Evolutionary conservation across 2,888 invertebrate genomes (phyloP).

Genomic region (Macrophya annulata): DNA sequence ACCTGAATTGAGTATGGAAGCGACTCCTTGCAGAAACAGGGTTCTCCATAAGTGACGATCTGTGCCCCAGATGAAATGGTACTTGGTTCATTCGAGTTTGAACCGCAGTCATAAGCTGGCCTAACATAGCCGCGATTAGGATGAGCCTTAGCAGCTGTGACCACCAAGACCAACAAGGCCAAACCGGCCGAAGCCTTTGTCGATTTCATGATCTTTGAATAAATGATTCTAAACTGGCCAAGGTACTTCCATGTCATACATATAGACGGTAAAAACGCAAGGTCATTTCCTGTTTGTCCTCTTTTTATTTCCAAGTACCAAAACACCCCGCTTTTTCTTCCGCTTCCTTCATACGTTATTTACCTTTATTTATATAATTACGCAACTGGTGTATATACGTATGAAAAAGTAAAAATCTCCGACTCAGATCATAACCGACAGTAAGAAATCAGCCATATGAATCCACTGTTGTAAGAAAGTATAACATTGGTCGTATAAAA

Average conservation of each 20-base stretch:
- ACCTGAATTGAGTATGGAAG: constrained; percentile 65
- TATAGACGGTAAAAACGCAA: constrained; percentile 35
- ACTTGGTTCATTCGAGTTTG: neutral
- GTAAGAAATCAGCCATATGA: neutral
- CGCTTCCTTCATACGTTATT: constrained; percentile 28
- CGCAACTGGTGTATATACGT: constrained; percentile 13
- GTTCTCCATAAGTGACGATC: constrained; percentile 65
- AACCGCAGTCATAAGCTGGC: neutral
- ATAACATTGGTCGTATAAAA: neutral
- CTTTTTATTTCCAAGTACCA: constrained; percentile 8
- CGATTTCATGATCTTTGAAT: constrained; percentile 48
- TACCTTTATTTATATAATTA: neutral
- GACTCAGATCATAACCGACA: neutral
- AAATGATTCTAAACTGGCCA: constrained; percentile 38
- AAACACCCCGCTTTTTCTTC: constrained; percentile 47
- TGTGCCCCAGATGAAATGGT: constrained; percentile 52
- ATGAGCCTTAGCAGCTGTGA: neutral
- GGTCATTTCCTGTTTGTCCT: constrained; percentile 42
- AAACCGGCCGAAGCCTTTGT: constrained; percentile 34
- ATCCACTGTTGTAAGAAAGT: neutral
- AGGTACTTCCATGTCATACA: constrained; percentile 32
- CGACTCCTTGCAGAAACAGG: constrained; percentile 57
- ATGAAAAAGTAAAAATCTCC: neutral
- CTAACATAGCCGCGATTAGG: neutral
- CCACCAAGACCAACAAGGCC: constrained; percentile 43